These are phyloP conservation scores for Dicrurus megarhynchus DNA, from an alignment of 2,113 vertebrate genomes.

Conservation along the genomic window DNA sequence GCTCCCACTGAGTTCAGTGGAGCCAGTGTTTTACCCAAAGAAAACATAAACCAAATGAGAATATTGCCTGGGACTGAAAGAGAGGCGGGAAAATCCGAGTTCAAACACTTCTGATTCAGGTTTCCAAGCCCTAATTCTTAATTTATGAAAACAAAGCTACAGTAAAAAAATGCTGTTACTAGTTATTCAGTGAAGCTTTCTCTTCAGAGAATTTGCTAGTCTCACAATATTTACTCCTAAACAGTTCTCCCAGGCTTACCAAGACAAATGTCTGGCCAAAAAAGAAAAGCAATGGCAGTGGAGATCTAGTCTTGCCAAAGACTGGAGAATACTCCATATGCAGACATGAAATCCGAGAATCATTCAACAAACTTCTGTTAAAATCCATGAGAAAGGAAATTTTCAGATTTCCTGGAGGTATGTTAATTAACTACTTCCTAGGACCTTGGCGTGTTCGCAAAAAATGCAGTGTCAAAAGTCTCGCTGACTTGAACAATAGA, in stretches of 20 bases:
- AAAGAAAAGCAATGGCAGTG: neutral
- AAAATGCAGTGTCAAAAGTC: neutral
- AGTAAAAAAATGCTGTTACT: neutral
- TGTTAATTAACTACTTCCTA: conserved; percentile 14
- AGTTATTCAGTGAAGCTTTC: neutral
- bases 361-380: neutral
- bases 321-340: neutral
- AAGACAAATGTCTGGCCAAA: neutral
- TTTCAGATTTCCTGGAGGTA: neutral
- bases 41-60: neutral
- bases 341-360: neutral
- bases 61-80: neutral
- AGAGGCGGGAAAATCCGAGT: neutral
- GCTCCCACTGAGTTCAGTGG: neutral
- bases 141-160: neutral
- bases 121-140: neutral
- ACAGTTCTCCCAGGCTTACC: neutral
- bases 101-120: neutral
- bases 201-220: neutral
- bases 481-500: neutral
- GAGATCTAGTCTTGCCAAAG: neutral
- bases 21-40: neutral
- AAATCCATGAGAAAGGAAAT: neutral
- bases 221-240: neutral
- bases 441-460: neutral